Percentiles rank a stretch among this genome's conserved stretches.
Conservation (phyloP, 2,888 invertebrate genomes). For the Phyllotreta cruciferae region DNA sequence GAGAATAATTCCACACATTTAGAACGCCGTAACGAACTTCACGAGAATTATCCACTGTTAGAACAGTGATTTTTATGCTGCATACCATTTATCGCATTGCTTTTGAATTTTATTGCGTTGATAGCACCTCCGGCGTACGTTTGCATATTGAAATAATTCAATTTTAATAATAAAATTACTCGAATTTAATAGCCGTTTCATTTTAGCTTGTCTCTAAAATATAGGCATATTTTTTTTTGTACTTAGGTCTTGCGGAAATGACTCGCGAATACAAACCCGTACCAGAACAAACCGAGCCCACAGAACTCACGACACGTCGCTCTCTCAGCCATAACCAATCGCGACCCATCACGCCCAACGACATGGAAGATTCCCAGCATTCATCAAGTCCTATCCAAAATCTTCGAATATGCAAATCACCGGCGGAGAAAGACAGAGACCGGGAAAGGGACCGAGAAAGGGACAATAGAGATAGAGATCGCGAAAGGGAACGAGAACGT, state of each 20-base stretch:
- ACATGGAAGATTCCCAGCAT: conserved; percentile 35
- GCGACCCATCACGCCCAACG: conserved; percentile 38
- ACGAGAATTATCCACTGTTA: conserved; percentile 11
- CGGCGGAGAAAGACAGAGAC: conserved; percentile 40
- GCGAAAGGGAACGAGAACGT: conserved; percentile 26
- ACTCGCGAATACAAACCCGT: conserved; percentile 64
- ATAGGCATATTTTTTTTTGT: conserved; percentile 13
- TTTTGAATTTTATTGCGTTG: conserved; percentile 8
- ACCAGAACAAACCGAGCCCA: conserved; percentile 59
- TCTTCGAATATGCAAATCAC: conserved; percentile 46
- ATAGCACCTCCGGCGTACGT: no score
- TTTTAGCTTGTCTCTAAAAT: neutral
- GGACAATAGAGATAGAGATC: conserved; percentile 22
- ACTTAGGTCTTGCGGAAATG: conserved; percentile 82
- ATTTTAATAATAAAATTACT: no score
- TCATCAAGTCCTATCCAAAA: conserved; percentile 44
- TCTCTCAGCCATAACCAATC: conserved; percentile 33
- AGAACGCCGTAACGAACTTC: conserved; percentile 12
- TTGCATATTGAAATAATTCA: no score
- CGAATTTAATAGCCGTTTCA: no score
- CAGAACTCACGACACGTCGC: conserved; percentile 55
- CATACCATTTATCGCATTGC: conserved; percentile 12
- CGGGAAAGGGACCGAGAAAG: conserved; percentile 43
- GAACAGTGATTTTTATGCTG: conserved; percentile 11
- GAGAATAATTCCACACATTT: conserved; percentile 23